Evolutionary conservation across 1,140 invertebrate genomes (phyloP), one percentile per base, ranked within the genome.

Genomic region (Araneus ventricosus): DNA sequence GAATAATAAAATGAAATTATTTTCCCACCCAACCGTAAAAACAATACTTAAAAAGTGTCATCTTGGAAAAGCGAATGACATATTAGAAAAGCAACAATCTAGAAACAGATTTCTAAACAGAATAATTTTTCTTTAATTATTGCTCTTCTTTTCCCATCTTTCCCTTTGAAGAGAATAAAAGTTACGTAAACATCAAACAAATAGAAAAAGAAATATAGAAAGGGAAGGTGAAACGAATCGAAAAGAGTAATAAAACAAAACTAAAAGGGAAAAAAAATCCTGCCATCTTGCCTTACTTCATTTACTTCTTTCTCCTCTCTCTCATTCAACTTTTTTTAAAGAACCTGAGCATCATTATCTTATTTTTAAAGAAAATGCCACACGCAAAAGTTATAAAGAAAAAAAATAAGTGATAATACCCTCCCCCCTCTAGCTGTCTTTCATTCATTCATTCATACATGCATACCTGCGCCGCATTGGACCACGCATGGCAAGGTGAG

Each of bases 331-430:
- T 67, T 67, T 61, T 67, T 67, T 67, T 27, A 57, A 30, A 61
- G 52, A 34, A 24, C 34, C 52, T 75, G 10, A 79, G 52, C 67
- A 67, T 75, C 67, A 79, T 89, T 89, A 75, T 89, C 70, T 89
- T 89, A 79, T 89, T 89, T 79, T 89, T 57, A 14, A 39, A 39
- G 37, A 52, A 75, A 75, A 52, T 30, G n/a, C 63, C 39, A 75
- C 30, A 37, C 45, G 59, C 45, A 86, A 27, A 59, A n/a, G 24
- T 6, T n/a, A 52, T 52, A 89, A 89, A 52, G 39, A 30, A 39
- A 59, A 86, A 67, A 88, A 90, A 90, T 30, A 24, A 61, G 75
- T 37, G 88, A 90, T 90, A 82, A 82, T 82, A 59, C 75, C 39
- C 61, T 63, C 57, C 45, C 45, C 52, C 45, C 45, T 41, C 34